Percentiles rank a stretch among this genome's conserved stretches.
phyloP scores from a whole-genome alignment of 2,797 vertebrate genomes.

The Trachurus trachurus region DNA sequence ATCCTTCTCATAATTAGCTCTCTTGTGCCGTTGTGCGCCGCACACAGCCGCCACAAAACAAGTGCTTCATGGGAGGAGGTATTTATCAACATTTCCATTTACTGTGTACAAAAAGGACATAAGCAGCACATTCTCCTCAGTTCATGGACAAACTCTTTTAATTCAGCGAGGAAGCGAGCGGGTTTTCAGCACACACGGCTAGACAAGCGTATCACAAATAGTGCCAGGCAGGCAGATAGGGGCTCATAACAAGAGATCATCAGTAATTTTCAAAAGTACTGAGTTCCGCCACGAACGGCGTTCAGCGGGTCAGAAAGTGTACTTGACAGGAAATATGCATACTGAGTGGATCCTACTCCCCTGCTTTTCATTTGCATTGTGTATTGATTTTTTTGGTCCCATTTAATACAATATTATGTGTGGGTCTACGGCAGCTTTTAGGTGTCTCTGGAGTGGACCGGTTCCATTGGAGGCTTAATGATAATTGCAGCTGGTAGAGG shows the following conservation, averaged over 20 bases:
- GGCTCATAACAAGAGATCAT: slow-evolving; percentile 87
- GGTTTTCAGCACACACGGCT: slow-evolving; percentile 68
- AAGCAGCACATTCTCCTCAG: slow-evolving; percentile 81
- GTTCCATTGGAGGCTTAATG: slow-evolving; percentile 87
- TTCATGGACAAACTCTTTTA: slow-evolving; percentile 85
- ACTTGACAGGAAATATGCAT: slow-evolving; percentile 92
- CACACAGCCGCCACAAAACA: slow-evolving; percentile 83
- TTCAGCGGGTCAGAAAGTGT: slow-evolving; percentile 90
- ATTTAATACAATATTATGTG: slow-evolving; percentile 91
- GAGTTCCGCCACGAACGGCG: slow-evolving; percentile 81
- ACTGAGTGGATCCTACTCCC: slow-evolving; percentile 90
- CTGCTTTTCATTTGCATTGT: slow-evolving; percentile 90
- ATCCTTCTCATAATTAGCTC: slow-evolving; percentile 88
- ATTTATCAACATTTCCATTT: slow-evolving; percentile 87
- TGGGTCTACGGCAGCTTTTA: slow-evolving; percentile 85
- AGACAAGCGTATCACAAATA: slow-evolving; percentile 83
- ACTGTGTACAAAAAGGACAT: slow-evolving; percentile 82
- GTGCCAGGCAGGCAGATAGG: slow-evolving; percentile 79
- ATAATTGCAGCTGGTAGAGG: slow-evolving; percentile 87
- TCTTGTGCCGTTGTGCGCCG: slow-evolving; percentile 83
- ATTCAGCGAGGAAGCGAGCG: slow-evolving; percentile 77
- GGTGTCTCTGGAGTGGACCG: slow-evolving; percentile 86
- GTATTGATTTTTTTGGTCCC: slow-evolving; percentile 89
- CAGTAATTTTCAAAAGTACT: slow-evolving; percentile 87
- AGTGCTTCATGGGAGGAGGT: slow-evolving; percentile 84